These are phyloP conservation scores for Drosophila diplacantha DNA, from an alignment of 2,888 invertebrate genomes.

Conservation along the genomic window DNA sequence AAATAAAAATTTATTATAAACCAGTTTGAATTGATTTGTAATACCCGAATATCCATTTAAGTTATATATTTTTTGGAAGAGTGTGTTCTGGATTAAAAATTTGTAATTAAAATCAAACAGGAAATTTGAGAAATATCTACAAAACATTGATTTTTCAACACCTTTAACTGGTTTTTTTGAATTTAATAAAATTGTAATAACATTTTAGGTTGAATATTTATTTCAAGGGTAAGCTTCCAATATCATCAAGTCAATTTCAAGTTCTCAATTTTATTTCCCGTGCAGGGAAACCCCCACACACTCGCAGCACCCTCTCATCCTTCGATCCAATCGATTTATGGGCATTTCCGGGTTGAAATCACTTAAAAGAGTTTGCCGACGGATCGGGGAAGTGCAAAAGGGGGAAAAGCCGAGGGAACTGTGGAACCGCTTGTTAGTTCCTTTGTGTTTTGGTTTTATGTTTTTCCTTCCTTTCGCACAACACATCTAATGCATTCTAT, in stretches of 20 bases:
- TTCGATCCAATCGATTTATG: conserved; percentile 61
- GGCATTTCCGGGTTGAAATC: conserved; percentile 71
- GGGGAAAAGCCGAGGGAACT: not conserved
- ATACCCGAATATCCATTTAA: not conserved
- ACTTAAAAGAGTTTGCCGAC: conserved; percentile 58
- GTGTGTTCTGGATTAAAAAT: too few relatives aligned
- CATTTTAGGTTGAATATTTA: not conserved
- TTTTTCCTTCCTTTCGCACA: conserved; percentile 26
- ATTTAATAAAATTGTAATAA: too few relatives aligned
- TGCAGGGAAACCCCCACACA: conserved; percentile 18
- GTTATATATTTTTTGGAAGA: not conserved
- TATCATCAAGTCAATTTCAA: not conserved
- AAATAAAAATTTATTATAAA: not conserved
- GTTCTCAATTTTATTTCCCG: not conserved
- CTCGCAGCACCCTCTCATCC: conserved; percentile 10
- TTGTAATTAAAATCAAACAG: too few relatives aligned
- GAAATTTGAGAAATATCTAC: too few relatives aligned
- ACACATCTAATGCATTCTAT: conserved; percentile 48
- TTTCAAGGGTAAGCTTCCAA: not conserved
- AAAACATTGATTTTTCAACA: too few relatives aligned
- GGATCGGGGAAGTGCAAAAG: conserved; percentile 1
- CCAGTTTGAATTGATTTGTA: not conserved
- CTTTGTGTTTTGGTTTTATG: conserved; percentile 55
- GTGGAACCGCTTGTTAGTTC: conserved; percentile 55
- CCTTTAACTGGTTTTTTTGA: too few relatives aligned